These are phyloP conservation scores for Amitus sp. DNA, from an alignment of 2,888 invertebrate genomes.

Conservation along the genomic window DNA sequence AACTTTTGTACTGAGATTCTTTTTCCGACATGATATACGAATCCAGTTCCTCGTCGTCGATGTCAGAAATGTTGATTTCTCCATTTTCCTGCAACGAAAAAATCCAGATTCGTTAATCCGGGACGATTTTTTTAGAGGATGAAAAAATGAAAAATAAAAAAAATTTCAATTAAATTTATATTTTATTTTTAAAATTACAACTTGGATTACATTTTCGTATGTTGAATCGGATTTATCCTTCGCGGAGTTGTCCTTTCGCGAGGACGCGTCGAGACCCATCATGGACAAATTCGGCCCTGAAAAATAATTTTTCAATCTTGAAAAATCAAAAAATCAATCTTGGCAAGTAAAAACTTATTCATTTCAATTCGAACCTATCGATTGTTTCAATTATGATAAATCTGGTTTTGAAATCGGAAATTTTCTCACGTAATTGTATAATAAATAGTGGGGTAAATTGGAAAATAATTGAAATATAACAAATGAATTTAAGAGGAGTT, in stretches of 20 bases:
- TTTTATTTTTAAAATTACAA: too few relatives aligned
- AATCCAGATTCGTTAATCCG: too few relatives aligned
- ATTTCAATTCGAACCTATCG: too few relatives aligned
- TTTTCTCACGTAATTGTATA: too few relatives aligned
- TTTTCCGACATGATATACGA: conserved; percentile 84
- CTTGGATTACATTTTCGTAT: conserved; percentile 42
- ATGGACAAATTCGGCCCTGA: conserved; percentile 79
- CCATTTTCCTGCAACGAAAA: conserved; percentile 46
- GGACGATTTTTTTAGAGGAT: not conserved
- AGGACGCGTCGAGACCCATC: conserved; percentile 75
- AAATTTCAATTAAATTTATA: conserved; percentile 8
- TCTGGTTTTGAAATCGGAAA: too few relatives aligned
- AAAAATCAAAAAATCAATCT: too few relatives aligned
- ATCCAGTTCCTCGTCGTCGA: conserved; percentile 92
- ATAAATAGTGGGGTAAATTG: too few relatives aligned
- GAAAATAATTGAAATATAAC: too few relatives aligned
- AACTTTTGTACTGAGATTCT: conserved; percentile 84
- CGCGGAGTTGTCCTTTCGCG: conserved; percentile 34
- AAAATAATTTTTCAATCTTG: too few relatives aligned
- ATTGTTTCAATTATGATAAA: too few relatives aligned
- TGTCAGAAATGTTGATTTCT: conserved; percentile 77
- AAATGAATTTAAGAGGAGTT: too few relatives aligned
- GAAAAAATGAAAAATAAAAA: conserved; percentile 14
- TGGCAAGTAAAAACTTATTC: too few relatives aligned
- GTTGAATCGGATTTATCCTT: conserved; percentile 28